Base-by-base conservation (phyloP, 2,888 invertebrate species). In the Heliconius charithonia region DNA sequence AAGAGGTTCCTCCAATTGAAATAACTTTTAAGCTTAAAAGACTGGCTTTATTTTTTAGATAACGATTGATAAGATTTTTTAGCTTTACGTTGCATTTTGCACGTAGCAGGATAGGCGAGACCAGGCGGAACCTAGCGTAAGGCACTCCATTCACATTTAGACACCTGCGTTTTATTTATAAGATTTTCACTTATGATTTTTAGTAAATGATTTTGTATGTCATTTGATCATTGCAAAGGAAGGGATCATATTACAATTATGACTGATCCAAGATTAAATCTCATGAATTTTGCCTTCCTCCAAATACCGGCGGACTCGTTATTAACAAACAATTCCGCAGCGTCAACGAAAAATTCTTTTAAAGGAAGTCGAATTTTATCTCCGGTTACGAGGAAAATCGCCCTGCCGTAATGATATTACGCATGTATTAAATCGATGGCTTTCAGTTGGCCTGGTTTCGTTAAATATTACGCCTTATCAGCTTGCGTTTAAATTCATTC, bases 391-490 rank as follows among this genome's bases (percentile, higher is more conserved):
- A 80, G 81, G 81, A 81, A 79, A 79, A 80, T 80, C 76, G 78
- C 76, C 85, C 83, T 87, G 84, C 85, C 87, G 87, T 90, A 91
- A 92, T 89, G 90, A 87, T 89, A 89, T 91, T 92, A 90, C 88
- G 88, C 89, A 90, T 88, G 90, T 87, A 89, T 90, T 91, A 91
- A 92, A 92, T 91, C 90, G 89, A 89, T 86, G 86, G 86, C 87
- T 89, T 87, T 89, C 89, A 89, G 90, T 88, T 88, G 87, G 88
- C 85, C 87, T 89, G 85, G 86, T 86, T 86, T 85, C 85, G 88
- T 89, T 83, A 81, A 81, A 82, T 81, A 81, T 81, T 79, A 79
- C 79, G 78, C 75, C 80, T 83, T 83, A 82, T 82, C 82, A 80
- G 79, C 77, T 75, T 74, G 75, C 77, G 76, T 80, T 81, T 81